phyloP scores from a whole-genome alignment of 23 tunicate genomes.

The Diplosoma virens region DNA sequence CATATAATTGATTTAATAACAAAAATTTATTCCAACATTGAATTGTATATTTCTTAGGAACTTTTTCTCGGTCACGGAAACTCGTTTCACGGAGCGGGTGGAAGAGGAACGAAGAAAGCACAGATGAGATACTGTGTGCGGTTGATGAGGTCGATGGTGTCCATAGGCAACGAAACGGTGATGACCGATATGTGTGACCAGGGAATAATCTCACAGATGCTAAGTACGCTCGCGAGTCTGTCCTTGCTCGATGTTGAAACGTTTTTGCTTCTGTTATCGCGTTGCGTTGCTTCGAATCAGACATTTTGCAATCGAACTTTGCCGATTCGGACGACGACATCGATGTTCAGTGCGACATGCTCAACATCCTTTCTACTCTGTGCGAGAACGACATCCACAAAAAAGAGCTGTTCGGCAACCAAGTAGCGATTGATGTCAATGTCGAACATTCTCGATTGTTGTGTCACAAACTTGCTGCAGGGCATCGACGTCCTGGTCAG shows the following conservation, averaged over 20 bases:
- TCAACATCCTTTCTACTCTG: constrained; percentile 67
- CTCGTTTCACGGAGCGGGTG: constrained; percentile 74
- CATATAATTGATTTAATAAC: too few species aligned
- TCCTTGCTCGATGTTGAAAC: too few species aligned
- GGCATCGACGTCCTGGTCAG: constrained; percentile 66
- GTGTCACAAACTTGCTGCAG: too few species aligned
- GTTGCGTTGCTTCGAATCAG: constrained; percentile 2
- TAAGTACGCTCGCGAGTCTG: constrained; percentile 34
- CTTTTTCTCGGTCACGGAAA: constrained; percentile 79
- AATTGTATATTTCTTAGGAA: too few species aligned
- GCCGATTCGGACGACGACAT: constrained; percentile 42
- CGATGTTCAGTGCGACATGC: constrained; percentile 95
- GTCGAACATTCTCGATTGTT: too few species aligned
- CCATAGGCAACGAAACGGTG: constrained; percentile 49
- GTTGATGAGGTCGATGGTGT: constrained; percentile 59
- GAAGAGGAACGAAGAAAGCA: constrained; percentile 84
- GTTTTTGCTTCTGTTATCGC: too few species aligned
- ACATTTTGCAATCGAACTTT: constrained; percentile 42
- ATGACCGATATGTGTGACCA: constrained; percentile 82
- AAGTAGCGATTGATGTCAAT: constrained; percentile 54
- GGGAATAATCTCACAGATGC: constrained; percentile 66
- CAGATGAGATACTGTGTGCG: constrained; percentile 85
- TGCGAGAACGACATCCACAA: constrained; percentile 81
- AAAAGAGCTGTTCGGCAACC: constrained; percentile 79
- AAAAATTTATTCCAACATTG: too few species aligned